These are phyloP conservation scores for Junonia oenone DNA, from an alignment of 2,888 invertebrate species.

Conservation along the genomic window DNA sequence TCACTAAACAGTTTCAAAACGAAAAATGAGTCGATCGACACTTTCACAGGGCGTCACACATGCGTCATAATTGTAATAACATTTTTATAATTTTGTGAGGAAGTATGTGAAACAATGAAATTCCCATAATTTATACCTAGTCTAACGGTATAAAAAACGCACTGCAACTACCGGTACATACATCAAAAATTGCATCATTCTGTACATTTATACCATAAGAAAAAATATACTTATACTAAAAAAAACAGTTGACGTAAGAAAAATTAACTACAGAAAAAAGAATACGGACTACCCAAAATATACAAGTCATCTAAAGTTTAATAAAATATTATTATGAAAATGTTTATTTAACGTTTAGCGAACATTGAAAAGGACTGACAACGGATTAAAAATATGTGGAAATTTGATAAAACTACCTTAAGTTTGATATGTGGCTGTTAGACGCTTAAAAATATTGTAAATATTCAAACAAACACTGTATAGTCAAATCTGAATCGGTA, in stretches of 20 bases:
- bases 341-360: background rate
- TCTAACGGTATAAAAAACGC: background rate
- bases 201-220: constrained; percentile 8
- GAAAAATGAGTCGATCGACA: background rate
- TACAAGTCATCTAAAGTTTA: constrained; percentile 5
- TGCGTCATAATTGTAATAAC: background rate
- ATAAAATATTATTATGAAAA: constrained; percentile 4
- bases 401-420: background rate
- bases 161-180: background rate
- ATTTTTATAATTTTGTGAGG: background rate
- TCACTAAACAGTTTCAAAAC: background rate
- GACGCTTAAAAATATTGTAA: background rate
- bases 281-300: constrained; percentile 5
- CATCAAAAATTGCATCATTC: background rate
- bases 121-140: background rate
- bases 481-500: background rate
- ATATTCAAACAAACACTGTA: background rate
- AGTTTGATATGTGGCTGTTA: background rate
- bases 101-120: background rate
- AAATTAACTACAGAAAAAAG: constrained; percentile 1
- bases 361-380: background rate
- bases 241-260: background rate
- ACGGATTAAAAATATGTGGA: background rate
- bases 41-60: background rate
- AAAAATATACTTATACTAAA: constrained; percentile 10